Base-by-base conservation (phyloP, 2,888 invertebrate species). In the Operophtera brumata region DNA sequence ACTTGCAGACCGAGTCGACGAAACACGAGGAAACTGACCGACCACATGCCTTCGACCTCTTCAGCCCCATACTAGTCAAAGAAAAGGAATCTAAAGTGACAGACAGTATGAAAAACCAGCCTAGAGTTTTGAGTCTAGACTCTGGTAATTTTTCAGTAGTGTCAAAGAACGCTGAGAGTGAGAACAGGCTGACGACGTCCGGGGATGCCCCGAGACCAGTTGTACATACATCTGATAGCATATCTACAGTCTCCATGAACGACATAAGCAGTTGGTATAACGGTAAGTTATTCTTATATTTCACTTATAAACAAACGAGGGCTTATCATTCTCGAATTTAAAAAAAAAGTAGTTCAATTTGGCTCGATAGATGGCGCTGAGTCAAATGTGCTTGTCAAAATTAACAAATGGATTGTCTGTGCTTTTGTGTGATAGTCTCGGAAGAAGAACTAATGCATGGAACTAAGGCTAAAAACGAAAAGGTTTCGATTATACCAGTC, bases 201-300 rank as follows among this genome's bases (percentile, higher is more conserved):
- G 84, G 86, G 1, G 85, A 86, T 52, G 84, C 79, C 0, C 53
- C 86, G 56, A 85, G 78, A 46, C 87, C 88, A 0, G 79, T 85
- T 0, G 78, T 78, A 0, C 74, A 80, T 0, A 83, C 84, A 0
- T 82, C 86, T 0, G 89, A 91, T 44, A 89, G 82, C 30, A 86
- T 90, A 63, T 86, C 90, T 1, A 86, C 91, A 28, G 90, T 91
- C 12, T 91, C 91, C 11, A 91, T 91, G 77, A 90, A 91, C 64
- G 93, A 94, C 78, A 91, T 94, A 40, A 94, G 93, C 68, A 92
- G 91, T 57, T 94, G 94, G 94, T 91, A 93, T 74, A 92, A 93
- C 89, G 90, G 86, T 84, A 47, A 78, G 81, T 68, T 6, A 5
- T n/a, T 37, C 2, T 7, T 35, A 9, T 35, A 6, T 5, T 10